Percentiles rank a stretch among this genome's conserved stretches.
phyloP scores from a whole-genome alignment of 2,797 vertebrate species.

The Erethizon dorsatum region DNA sequence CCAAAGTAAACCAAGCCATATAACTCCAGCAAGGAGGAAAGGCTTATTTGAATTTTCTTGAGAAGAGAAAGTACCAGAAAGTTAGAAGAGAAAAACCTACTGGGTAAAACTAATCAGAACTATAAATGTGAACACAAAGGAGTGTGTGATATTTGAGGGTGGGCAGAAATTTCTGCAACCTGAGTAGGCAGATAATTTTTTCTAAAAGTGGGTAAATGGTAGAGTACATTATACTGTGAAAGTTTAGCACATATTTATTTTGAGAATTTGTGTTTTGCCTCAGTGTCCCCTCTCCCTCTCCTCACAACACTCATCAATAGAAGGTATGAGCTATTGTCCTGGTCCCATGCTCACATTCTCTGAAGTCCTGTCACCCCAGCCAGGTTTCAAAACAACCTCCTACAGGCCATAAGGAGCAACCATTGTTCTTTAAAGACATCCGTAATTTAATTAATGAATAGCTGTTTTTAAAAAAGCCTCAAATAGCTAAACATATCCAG shows the following conservation, averaged over 20 bases:
- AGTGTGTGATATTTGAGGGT: neutral
- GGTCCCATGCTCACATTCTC: neutral
- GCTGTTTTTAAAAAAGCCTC: constrained; percentile 61
- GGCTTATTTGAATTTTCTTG: neutral
- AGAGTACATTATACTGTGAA: neutral
- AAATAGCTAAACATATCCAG: constrained; percentile 83
- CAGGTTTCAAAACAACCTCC: constrained; percentile 64
- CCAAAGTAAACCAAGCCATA: neutral
- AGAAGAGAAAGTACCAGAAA: neutral
- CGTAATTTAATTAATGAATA: constrained; percentile 85
- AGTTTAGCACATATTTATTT: constrained; percentile 41
- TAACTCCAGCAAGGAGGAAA: neutral
- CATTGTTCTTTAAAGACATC: constrained; percentile 71
- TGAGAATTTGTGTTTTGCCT: neutral
- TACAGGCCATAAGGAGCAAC: neutral
- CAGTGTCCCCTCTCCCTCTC: neutral
- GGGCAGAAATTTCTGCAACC: neutral
- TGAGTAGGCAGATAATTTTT: constrained; percentile 19
- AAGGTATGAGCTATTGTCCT: neutral
- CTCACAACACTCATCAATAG: neutral
- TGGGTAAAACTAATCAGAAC: constrained; percentile 1
- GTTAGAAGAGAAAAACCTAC: neutral
- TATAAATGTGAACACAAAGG: constrained; percentile 14
- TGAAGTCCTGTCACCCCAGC: constrained; percentile 3
- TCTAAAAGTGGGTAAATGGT: constrained; percentile 33